Conservation (phyloP, 2,113 vertebrate species). For the Panthera uncia region DNA sequence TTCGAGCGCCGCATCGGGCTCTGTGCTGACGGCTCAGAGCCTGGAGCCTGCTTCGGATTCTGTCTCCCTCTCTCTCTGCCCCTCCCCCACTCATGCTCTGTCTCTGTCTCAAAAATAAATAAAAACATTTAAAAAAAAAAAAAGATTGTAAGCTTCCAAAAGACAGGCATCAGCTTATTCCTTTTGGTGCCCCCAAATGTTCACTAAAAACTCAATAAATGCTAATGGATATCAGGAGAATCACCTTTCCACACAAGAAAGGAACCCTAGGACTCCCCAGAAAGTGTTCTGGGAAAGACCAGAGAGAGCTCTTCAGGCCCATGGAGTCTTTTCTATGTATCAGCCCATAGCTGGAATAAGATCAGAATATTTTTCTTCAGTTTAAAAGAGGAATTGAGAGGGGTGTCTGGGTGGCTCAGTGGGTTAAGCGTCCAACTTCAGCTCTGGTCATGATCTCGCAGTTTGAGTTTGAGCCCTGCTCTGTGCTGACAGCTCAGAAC, state of each 20-base stretch:
- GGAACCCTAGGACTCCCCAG: background rate
- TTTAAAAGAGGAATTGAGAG: background rate
- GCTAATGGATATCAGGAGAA: constrained; percentile 22
- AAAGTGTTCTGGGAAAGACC: background rate
- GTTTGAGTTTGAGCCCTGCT: no score
- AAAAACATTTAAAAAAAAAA: no score
- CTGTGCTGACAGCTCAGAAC: no score
- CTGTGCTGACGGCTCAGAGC: no score
- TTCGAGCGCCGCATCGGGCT: no score
- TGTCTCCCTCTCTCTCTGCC: no score
- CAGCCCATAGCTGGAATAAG: background rate
- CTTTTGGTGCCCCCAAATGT: constrained; percentile 35
- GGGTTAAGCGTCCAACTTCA: no score
- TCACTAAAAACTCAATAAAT: constrained; percentile 60
- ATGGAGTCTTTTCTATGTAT: background rate
- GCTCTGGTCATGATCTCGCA: no score
- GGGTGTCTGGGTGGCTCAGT: no score
- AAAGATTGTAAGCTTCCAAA: background rate
- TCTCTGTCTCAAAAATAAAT: no score
- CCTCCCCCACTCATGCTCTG: no score
- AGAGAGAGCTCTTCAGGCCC: background rate
- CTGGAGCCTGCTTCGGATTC: no score
- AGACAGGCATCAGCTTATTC: background rate
- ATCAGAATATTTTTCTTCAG: background rate
- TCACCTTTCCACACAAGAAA: constrained; percentile 22